Evolutionary conservation across 1,140 invertebrate genomes (phyloP).

Genomic region (Papilio helenus): DNA sequence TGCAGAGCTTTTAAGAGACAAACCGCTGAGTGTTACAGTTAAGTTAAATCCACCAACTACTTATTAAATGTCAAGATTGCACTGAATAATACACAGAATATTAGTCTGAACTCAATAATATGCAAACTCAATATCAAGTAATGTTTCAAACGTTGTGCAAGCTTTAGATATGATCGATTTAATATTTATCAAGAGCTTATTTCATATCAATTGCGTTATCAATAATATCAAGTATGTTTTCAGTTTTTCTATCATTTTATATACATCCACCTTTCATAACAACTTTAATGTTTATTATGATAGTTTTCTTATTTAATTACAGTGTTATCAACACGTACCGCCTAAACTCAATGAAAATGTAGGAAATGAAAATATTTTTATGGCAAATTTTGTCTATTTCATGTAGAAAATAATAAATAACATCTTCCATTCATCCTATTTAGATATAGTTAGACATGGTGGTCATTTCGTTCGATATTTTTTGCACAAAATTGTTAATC

Average conservation of each 20-base stretch:
- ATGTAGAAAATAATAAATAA: not conserved
- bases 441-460: too few relatives aligned
- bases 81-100: not conserved
- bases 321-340: too few relatives aligned
- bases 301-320: not conserved
- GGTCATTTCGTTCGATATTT: too few relatives aligned
- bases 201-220: slow-evolving; percentile 19
- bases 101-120: too few relatives aligned
- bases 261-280: not conserved
- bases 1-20: not conserved
- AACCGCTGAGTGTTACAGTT: not conserved
- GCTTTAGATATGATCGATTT: slow-evolving; percentile 5
- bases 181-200: slow-evolving; percentile 13
- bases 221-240: slow-evolving; percentile 6
- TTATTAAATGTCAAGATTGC: not conserved
- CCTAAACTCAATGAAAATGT: too few relatives aligned
- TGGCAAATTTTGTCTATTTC: too few relatives aligned
- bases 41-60: not conserved
- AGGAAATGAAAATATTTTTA: too few relatives aligned
- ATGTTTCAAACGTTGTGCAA: not conserved
- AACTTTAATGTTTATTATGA: not conserved
- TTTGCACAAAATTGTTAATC: too few relatives aligned
- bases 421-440: too few relatives aligned
- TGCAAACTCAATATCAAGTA: not conserved
- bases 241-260: slow-evolving; percentile 2